Base-by-base conservation (phyloP, 64 coral and sea anemone species). In the Hydrozoanthus tunicans region DNA sequence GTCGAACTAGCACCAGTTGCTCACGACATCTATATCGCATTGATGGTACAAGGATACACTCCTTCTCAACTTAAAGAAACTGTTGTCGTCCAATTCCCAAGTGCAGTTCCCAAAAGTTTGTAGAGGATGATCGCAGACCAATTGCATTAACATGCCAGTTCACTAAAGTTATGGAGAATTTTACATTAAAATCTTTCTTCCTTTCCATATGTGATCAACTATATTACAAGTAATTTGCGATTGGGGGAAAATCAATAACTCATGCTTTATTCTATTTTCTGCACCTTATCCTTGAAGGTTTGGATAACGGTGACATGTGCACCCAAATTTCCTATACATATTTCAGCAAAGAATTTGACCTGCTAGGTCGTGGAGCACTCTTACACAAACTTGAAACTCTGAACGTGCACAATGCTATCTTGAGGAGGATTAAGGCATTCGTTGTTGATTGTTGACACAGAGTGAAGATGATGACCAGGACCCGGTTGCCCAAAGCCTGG, bases 1-100 rank as follows among this genome's bases (percentile, higher is more conserved):
- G 23, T 59, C 51, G 81, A 84, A 67, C 61, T 84, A 4, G 59
- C 61, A 3, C 81, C 81, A 15, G 81, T 84, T 66, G 20, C 65
- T 67, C 7, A 9, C 3, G 12, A 84, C 51, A 66, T 84, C 6
- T 84, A 84, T 32, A 84, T 66, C 26, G 1, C 32, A 26, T 84
- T 63, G 7, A 3, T 84, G 9, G 59, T 14, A 32, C 60, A 84
- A 6, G 61, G 81, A 5, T 53, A 53, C 51, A 53, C 65, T 4
- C 62, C 81, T 15, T 9, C 60, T 4, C 62, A 13, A 53, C 59
- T 84, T 6, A 84, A 84, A 84, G 6, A 62, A 64, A 3, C 17
- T 59, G 25, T 67, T 67, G 62, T 84, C 26, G 12, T 84, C 4
- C 81, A 23, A 14, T 84, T 7, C 79, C 60, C 15, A 81, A 81